phyloP scores from a whole-genome alignment of 2,113 vertebrate species.

The Calonectris borealis region DNA sequence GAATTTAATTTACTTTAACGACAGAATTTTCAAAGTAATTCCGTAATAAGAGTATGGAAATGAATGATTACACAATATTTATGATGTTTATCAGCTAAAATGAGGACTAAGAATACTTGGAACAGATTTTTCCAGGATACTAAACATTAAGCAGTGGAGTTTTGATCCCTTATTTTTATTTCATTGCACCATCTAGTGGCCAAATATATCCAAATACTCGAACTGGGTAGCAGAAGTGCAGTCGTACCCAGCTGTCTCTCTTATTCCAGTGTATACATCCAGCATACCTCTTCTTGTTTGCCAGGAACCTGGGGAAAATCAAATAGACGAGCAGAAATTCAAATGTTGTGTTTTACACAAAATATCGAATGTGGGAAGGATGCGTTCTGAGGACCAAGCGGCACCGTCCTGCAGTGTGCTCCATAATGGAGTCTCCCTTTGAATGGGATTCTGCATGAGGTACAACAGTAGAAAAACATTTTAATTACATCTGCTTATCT shows the following conservation, averaged over 20 bases:
- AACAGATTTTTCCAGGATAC: neutral
- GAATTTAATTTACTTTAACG: neutral
- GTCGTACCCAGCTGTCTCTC: fast-evolving
- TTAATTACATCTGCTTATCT: neutral
- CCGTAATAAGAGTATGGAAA: neutral
- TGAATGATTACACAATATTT: neutral
- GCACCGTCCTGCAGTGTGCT: fast-evolving
- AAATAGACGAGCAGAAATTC: neutral
- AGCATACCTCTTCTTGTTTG: too few species aligned
- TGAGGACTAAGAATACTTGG: neutral
- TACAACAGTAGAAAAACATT: neutral
- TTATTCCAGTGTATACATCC: fast-evolving
- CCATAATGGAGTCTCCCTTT: neutral
- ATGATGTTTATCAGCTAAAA: neutral
- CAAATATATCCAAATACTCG: neutral
- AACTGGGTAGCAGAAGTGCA: too few species aligned
- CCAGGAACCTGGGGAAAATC: neutral
- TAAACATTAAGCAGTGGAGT: neutral
- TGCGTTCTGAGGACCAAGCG: fast-evolving
- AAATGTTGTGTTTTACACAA: neutral
- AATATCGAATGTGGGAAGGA: neutral
- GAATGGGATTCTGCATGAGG: neutral
- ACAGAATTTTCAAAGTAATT: neutral
- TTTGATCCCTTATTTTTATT: constrained; percentile 10
- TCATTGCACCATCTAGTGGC: constrained; percentile 65